Evolutionary conservation across 2,113 vertebrate species (phyloP).

Genomic region (Tympanuchus pallidicinctus): DNA sequence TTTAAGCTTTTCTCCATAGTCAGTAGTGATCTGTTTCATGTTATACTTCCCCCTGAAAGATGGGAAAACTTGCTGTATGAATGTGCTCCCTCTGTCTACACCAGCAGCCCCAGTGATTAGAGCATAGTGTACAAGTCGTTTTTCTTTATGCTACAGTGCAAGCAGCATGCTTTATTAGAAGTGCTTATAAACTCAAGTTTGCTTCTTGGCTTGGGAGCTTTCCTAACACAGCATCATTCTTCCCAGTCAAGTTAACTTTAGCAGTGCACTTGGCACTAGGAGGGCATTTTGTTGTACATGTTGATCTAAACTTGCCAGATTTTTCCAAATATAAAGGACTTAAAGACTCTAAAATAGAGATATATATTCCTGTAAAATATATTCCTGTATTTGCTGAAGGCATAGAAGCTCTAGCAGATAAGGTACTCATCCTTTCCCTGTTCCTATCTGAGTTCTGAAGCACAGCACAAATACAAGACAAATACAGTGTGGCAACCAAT

Average conservation of each 20-base stretch:
- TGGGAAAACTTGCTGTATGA: not conserved
- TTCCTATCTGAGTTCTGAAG: not conserved
- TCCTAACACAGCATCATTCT: not conserved
- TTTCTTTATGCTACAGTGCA: not conserved
- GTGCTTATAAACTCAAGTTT: not conserved
- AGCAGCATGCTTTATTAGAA: not conserved
- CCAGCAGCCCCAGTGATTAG: not conserved
- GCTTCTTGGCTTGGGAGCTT: not conserved
- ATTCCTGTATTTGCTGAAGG: not conserved
- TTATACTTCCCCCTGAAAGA: not conserved
- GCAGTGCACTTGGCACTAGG: not conserved
- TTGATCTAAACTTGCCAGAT: not conserved
- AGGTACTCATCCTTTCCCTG: not conserved
- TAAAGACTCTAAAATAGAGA: not conserved
- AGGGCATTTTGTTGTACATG: not conserved
- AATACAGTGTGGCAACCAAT: not conserved
- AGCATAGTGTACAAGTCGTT: not conserved
- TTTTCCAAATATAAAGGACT: not conserved
- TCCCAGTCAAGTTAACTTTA: not conserved
- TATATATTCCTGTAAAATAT: not conserved
- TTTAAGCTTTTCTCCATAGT: not conserved
- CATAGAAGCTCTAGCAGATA: not conserved
- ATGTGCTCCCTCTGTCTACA: not conserved
- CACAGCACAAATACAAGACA: not conserved
- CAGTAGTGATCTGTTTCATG: not conserved